Evolutionary conservation across 2,113 vertebrate genomes (phyloP).

Genomic region (Pavo muticus): DNA sequence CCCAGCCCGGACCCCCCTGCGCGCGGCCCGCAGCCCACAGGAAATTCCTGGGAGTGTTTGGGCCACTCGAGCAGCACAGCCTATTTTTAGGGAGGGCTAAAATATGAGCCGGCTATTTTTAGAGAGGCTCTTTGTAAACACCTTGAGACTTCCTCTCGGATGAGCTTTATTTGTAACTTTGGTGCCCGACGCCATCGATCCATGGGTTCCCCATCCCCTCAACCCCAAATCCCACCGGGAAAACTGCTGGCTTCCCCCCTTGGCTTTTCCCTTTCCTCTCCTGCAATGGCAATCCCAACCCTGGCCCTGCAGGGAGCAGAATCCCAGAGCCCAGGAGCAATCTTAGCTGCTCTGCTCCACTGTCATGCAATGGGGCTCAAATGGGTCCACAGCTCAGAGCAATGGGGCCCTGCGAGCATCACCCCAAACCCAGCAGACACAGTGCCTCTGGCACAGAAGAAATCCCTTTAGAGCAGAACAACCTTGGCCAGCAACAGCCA

Average conservation of each 20-base stretch:
- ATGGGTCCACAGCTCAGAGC: not conserved
- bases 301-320: not conserved
- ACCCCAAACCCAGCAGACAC: not conserved
- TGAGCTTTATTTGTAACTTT: not conserved
- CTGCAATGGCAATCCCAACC: not conserved
- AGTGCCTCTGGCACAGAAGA: not conserved
- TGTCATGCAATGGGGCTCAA: not conserved
- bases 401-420: not conserved
- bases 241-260: not conserved
- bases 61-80: conserved; percentile 50
- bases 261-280: not conserved
- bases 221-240: not conserved
- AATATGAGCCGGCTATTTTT: conserved; percentile 67
- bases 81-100: conserved; percentile 71
- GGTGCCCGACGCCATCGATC: too few species aligned
- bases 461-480: not conserved
- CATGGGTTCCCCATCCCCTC: not conserved
- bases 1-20: conserved; percentile 41
- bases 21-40: conserved; percentile 54
- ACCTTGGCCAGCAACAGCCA: not conserved
- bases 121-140: conserved; percentile 65
- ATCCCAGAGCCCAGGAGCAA: not conserved
- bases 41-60: conserved; percentile 73
- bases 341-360: not conserved
- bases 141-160: conserved; percentile 59